phyloP scores from a whole-genome alignment of 2,888 invertebrate species.

The Plagodis dolabraria region DNA sequence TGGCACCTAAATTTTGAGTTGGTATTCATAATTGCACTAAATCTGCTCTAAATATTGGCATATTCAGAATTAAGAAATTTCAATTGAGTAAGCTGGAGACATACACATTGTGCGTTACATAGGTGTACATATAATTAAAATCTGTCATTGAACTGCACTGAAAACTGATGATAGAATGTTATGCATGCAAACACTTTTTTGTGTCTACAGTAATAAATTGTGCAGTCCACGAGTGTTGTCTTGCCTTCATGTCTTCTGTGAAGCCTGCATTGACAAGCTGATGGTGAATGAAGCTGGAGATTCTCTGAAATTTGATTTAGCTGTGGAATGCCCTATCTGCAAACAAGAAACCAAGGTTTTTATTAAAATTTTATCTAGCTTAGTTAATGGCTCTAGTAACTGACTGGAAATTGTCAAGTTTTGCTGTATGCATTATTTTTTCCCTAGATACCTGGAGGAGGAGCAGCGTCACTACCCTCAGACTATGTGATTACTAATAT shows the following conservation, averaged over 20 bases:
- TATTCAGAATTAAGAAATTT: no score
- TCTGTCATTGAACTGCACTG: no score
- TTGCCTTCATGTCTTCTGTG: conserved; percentile 98
- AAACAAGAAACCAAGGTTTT: conserved; percentile 92
- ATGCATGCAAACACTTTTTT: not conserved
- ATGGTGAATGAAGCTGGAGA: conserved; percentile 89
- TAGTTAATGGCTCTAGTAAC: no score
- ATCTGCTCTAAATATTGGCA: no score
- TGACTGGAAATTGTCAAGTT: conserved; percentile 4
- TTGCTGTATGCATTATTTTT: conserved; percentile 26
- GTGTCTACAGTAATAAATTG: conserved; percentile 87
- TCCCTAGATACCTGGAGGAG: conserved; percentile 88
- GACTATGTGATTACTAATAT: conserved; percentile 95
- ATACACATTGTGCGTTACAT: no score
- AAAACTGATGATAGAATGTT: not conserved
- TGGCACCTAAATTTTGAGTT: no score
- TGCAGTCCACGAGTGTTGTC: conserved; percentile 94
- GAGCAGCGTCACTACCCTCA: conserved; percentile 91
- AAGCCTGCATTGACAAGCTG: conserved; percentile 94
- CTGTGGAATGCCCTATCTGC: conserved; percentile 92
- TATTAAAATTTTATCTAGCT: not conserved
- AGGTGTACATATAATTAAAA: no score
- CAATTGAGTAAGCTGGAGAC: no score
- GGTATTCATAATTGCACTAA: no score
- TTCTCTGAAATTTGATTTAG: conserved; percentile 86